Evolutionary conservation across 2,888 invertebrate genomes (phyloP).

Genomic region (Andrena flavipes): DNA sequence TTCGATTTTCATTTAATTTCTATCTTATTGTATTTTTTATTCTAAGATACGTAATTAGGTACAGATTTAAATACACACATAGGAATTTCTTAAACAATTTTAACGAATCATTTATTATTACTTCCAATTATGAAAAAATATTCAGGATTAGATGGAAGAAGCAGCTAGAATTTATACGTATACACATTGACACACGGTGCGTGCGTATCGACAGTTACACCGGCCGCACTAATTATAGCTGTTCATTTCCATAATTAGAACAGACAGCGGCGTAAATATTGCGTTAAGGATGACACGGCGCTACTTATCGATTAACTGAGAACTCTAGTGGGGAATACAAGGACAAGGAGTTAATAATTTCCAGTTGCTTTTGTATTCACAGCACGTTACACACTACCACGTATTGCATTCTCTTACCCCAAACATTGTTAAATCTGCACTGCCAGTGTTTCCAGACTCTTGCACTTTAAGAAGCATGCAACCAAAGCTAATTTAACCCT

Average conservation of each 20-base stretch:
- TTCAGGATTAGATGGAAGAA: background rate
- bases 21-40: background rate
- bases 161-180: background rate
- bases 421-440: background rate
- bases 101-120: background rate
- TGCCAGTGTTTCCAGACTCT: background rate
- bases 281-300: conserved; percentile 35
- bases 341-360: conserved; percentile 29
- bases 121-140: background rate
- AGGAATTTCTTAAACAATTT: background rate
- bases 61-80: background rate
- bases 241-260: conserved; percentile 63
- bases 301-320: conserved; percentile 47
- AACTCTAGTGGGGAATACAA: conserved; percentile 26
- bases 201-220: conserved; percentile 30
- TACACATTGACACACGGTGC: background rate
- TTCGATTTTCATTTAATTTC: background rate
- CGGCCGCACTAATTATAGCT: conserved; percentile 56
- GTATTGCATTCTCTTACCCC: background rate
- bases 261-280: conserved; percentile 60
- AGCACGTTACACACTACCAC: background rate
- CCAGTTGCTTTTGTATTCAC: background rate
- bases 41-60: too few relatives aligned
- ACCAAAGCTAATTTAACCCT: background rate
- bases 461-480: background rate